Evolutionary conservation across 35 echinoderm and acorn worm species (phyloP).

Genomic region (Apostichopus parvimensis): DNA sequence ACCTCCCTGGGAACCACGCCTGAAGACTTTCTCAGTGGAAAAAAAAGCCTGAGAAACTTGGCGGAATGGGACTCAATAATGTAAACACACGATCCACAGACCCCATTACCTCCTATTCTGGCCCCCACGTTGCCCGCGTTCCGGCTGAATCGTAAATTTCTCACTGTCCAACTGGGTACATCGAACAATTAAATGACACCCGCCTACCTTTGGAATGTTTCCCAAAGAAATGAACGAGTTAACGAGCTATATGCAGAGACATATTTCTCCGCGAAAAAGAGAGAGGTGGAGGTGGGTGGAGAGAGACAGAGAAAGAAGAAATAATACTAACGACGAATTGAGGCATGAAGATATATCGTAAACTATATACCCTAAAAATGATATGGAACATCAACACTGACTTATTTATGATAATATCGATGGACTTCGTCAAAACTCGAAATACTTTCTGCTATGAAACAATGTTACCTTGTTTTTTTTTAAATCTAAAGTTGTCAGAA

Average conservation of each 20-base stretch:
- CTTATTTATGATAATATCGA: too few relatives aligned
- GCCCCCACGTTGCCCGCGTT: constrained; percentile 5
- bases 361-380: too few relatives aligned
- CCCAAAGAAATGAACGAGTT: not conserved
- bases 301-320: too few relatives aligned
- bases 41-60: constrained; percentile 5
- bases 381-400: too few relatives aligned
- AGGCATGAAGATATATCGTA: too few relatives aligned
- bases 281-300: too few relatives aligned
- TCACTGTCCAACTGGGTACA: constrained; percentile 19
- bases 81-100: constrained; percentile 21
- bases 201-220: constrained; percentile 34
- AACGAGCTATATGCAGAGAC: not conserved
- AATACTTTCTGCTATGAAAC: too few relatives aligned
- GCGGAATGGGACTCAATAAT: constrained; percentile 22
- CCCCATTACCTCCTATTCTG: constrained; percentile 10
- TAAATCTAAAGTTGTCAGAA: too few relatives aligned
- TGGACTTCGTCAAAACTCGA: too few relatives aligned
- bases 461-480: too few relatives aligned
- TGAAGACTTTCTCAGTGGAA: constrained; percentile 24
- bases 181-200: constrained; percentile 14
- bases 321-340: too few relatives aligned
- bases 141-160: constrained; percentile 7
- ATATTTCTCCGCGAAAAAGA: too few relatives aligned
- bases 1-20: constrained; percentile 26